phyloP scores from a whole-genome alignment of 2,113 vertebrate species.

The Tragelaphus imberbis region DNA sequence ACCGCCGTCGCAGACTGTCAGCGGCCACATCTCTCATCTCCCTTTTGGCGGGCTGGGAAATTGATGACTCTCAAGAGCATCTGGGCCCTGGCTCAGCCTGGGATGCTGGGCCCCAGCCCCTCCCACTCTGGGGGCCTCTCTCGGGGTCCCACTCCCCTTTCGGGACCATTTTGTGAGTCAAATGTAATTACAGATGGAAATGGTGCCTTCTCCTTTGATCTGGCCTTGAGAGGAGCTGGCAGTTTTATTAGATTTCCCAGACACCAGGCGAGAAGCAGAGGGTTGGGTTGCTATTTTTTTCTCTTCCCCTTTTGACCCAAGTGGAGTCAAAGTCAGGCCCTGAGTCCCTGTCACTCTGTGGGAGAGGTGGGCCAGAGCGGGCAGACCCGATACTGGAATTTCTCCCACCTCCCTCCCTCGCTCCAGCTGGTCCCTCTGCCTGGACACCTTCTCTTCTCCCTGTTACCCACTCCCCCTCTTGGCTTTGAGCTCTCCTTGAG shows the following conservation, averaged over 20 bases:
- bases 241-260: constrained; percentile 56
- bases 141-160: background rate
- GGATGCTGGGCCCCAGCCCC: background rate
- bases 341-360: rapidly evolving
- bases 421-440: background rate
- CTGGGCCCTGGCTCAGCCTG: background rate
- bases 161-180: constrained; percentile 58
- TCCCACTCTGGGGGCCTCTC: background rate
- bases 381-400: background rate
- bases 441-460: background rate
- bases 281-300: background rate
- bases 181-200: constrained; percentile 61
- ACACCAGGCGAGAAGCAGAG: background rate
- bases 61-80: constrained; percentile 49
- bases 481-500: background rate
- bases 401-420: background rate
- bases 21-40: constrained; percentile 50
- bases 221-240: constrained; percentile 50
- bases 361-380: background rate
- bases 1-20: background rate
- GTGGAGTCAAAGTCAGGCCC: background rate
- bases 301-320: constrained; percentile 12
- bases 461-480: too few species aligned
- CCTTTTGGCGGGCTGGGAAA: constrained; percentile 48
- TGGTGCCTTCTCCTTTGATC: constrained; percentile 46